phyloP scores from a whole-genome alignment of 2,797 vertebrate species.

The Chiloscyllium punctatum region DNA sequence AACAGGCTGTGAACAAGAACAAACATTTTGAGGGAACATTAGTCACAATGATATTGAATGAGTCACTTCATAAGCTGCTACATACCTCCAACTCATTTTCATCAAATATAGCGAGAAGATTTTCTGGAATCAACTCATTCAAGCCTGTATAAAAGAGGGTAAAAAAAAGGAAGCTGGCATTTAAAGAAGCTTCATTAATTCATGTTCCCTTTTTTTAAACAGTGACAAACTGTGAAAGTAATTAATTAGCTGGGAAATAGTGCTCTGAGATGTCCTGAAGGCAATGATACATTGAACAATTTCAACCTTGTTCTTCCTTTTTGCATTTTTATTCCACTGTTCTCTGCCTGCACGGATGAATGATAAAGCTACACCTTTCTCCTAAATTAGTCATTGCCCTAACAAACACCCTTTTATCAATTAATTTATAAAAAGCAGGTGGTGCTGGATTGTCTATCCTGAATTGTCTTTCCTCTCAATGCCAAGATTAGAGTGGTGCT shows the following conservation, averaged over 20 bases:
- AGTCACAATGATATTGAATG: not conserved
- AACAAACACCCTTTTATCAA: too few species aligned
- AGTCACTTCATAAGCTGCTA: slow-evolving; percentile 34
- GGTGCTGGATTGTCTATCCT: too few species aligned
- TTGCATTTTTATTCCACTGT: not conserved
- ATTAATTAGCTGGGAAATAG: not conserved
- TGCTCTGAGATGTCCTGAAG: too few species aligned
- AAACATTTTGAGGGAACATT: not conserved
- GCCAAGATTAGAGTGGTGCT: too few species aligned
- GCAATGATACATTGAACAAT: not conserved
- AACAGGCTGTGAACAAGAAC: not conserved
- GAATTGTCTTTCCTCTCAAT: not conserved
- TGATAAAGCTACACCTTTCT: not conserved
- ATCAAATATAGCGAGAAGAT: slow-evolving; percentile 97
- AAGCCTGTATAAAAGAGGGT: slow-evolving; percentile 68
- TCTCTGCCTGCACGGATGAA: not conserved
- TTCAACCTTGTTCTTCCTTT: not conserved
- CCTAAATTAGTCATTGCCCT: not conserved
- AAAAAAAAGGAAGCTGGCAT: not conserved
- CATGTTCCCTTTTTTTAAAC: not conserved
- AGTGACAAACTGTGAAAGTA: not conserved
- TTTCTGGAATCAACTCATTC: slow-evolving; percentile 94
- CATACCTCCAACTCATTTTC: slow-evolving; percentile 96
- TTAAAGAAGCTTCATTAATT: not conserved
- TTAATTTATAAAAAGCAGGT: too few species aligned